These are phyloP conservation scores for Ceratotherium simum DNA, from an alignment of 2,113 vertebrate species.

Conservation along the genomic window DNA sequence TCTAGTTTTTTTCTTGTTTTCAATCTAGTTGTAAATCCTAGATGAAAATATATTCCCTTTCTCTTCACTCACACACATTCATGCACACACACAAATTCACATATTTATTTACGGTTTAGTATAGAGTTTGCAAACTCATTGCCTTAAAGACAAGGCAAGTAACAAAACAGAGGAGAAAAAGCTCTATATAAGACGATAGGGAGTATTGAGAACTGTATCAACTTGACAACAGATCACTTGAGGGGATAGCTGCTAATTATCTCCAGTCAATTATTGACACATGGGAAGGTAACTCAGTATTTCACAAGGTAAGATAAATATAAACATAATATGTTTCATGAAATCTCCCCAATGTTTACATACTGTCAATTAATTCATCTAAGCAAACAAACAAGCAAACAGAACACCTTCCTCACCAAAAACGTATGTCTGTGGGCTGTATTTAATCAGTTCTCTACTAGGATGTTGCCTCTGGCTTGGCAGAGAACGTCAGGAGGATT, in stretches of 20 bases:
- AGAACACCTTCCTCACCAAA: neutral
- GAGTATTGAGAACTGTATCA: neutral
- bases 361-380: neutral
- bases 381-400: neutral
- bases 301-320: neutral
- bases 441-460: neutral
- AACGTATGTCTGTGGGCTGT: neutral
- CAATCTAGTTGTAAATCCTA: neutral
- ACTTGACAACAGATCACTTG: neutral
- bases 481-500: neutral
- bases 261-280: neutral
- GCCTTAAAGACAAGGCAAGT: neutral
- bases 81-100: neutral
- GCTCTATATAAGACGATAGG: neutral
- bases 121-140: neutral
- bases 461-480: neutral
- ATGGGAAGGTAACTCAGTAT: neutral
- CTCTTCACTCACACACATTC: neutral
- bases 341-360: neutral
- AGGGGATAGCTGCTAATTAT: neutral
- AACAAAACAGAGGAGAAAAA: neutral
- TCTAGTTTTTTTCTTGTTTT: conserved; percentile 17
- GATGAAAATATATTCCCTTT: neutral
- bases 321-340: neutral
- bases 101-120: neutral